Base-by-base conservation (phyloP, 1,140 invertebrate species). In the Aphaenogaster ashmeadi region DNA sequence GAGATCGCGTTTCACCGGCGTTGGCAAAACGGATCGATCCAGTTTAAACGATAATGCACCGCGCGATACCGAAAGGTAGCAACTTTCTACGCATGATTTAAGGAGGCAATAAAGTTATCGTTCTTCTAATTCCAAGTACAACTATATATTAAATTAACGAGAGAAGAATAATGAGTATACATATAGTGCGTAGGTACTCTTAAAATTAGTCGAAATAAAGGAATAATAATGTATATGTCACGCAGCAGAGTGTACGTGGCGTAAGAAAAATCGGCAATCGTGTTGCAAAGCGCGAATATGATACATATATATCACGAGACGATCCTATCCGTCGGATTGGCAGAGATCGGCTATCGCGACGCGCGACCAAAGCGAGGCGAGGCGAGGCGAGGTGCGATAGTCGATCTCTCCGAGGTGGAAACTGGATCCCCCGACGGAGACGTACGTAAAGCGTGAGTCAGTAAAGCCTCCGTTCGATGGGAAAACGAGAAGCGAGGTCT, bases 401-500 rank as follows among this genome's bases (percentile, higher is more conserved):
- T 0, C 27, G 27, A 27, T 27, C 27, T 27, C 27, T 27, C 27
- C 27, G 27, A 27, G 27, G 27, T 58, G 72, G 72, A 88, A 90
- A 80, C 58, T 71, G 85, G 79, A 88, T 77, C 71, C 56, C 27
- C 58, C 58, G 66, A 64, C 50, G 41, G 85, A 89, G 62, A 90
- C 77, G 87, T 27, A 27, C 27, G 27, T 27, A 27, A 27, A 27
- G 27, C 79, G 33, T 88, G 84, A 89, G 36, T 87, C 83, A 91
- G 87, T 88, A 79, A 88, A 72, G 58, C 56, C 38, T 84, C 60
- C 66, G 58, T 67, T 67, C 84, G 74, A 56, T 66, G 77, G 41
- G 72, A 75, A 75, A 75, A 75, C 36, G 72, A 58, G 36, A 41
- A 41, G 64, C 64, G 64, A 66, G 36, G 8, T 62, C 27, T 62